A percentile compares a stretch with the other conserved stretches of the same genome.
Evolutionary conservation across 2,888 invertebrate genomes (phyloP).

Genomic region (Celastrina argiolus): DNA sequence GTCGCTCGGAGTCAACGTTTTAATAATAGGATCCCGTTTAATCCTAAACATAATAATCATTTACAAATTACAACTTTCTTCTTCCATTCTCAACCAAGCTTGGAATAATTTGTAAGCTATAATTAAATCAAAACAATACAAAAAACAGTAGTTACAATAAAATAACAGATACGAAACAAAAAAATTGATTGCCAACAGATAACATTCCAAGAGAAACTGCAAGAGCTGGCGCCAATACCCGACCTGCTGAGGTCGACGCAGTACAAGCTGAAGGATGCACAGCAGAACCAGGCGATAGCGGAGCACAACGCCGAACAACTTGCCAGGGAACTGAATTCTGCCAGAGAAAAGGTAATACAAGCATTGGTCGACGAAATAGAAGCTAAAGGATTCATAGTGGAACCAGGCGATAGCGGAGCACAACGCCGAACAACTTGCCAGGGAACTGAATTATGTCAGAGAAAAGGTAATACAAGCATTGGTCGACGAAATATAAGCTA

Average conservation of each 20-base stretch:
- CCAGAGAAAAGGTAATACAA: conserved; percentile 75
- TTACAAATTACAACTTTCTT: too few relatives aligned
- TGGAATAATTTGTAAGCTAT: too few relatives aligned
- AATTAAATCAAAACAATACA: too few relatives aligned
- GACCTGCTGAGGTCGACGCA: conserved; percentile 84
- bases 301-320: conserved; percentile 83
- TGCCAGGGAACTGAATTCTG: conserved; percentile 79
- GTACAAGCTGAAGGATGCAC: conserved; percentile 81
- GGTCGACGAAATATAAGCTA: conserved; percentile 81
- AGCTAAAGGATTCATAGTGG: conserved; percentile 83
- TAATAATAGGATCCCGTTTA: too few relatives aligned
- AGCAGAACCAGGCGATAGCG: conserved; percentile 81
- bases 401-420: conserved; percentile 81
- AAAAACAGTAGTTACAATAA: too few relatives aligned
- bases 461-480: conserved; percentile 81
- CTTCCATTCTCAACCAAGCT: too few relatives aligned
- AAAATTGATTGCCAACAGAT: not conserved
- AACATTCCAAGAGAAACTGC: conserved; percentile 82
- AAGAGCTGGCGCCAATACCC: conserved; percentile 82
- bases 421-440: conserved; percentile 80
- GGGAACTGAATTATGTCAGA: conserved; percentile 80
- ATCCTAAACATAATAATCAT: too few relatives aligned
- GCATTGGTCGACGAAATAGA: conserved; percentile 78
- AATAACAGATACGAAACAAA: too few relatives aligned
- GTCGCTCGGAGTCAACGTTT: too few relatives aligned